Conservation (phyloP, 2,797 vertebrate genomes). For the Euphonia xanthogaster region DNA sequence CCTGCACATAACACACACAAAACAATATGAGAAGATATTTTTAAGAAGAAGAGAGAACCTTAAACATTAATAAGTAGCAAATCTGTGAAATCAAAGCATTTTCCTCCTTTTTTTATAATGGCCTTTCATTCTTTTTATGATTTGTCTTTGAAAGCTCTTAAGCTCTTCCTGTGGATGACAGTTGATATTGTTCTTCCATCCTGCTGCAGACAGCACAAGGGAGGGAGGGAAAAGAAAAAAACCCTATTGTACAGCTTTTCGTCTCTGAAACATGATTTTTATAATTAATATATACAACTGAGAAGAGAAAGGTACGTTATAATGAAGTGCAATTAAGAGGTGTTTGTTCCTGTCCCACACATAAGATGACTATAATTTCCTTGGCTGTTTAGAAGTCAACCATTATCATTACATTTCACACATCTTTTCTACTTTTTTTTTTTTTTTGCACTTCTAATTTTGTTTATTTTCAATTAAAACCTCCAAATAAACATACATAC, state of each 20-base stretch:
- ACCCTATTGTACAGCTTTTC: constrained; percentile 76
- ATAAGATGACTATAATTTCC: constrained; percentile 83
- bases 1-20: constrained; percentile 64
- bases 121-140: constrained; percentile 86
- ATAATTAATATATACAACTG: constrained; percentile 88
- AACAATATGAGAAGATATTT: constrained; percentile 75
- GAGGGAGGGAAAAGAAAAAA: constrained; percentile 58
- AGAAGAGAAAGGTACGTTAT: constrained; percentile 82
- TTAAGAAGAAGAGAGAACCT: constrained; percentile 75
- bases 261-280: constrained; percentile 79
- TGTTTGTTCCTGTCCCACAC: constrained; percentile 82
- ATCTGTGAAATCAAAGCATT: constrained; percentile 79
- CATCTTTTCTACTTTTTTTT: constrained; percentile 66
- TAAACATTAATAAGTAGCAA: constrained; percentile 81
- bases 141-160: constrained; percentile 84
- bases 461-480: constrained; percentile 81
- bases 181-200: constrained; percentile 83
- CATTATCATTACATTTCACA: constrained; percentile 79
- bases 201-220: constrained; percentile 80
- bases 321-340: constrained; percentile 87
- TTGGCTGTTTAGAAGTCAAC: constrained; percentile 81
- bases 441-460: constrained; percentile 63
- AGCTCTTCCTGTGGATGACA: constrained; percentile 81
- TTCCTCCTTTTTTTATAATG: constrained; percentile 80
- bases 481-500: constrained; percentile 75